These are phyloP conservation scores for Callinectes sapidus DNA, from an alignment of 2,888 invertebrate genomes.

Conservation along the genomic window DNA sequence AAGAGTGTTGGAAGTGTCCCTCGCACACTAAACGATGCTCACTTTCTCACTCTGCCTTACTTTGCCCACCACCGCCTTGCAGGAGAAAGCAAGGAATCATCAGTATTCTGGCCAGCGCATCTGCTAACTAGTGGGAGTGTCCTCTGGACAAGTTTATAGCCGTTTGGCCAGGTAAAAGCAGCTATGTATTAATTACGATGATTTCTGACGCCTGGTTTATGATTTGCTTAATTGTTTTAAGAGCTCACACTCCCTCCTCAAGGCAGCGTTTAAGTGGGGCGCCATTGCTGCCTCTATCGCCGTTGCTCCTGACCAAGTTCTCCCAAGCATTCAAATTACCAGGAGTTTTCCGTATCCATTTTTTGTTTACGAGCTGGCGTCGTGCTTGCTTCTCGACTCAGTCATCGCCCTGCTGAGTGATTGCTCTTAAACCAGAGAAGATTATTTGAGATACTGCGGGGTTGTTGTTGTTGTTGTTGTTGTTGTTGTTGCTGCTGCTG, in stretches of 20 bases:
- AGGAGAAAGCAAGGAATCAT: background rate
- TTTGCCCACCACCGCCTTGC: background rate
- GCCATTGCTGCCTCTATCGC: background rate
- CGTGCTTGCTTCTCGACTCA: background rate
- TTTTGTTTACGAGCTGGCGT: background rate
- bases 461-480: background rate
- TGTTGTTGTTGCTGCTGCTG: background rate
- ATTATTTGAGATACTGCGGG: background rate
- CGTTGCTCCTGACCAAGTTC: background rate
- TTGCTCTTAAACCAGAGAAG: background rate
- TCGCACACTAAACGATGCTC: background rate
- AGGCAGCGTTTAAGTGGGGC: background rate
- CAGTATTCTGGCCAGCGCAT: background rate
- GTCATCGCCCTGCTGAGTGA: background rate
- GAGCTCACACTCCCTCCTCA: background rate
- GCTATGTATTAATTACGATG: background rate
- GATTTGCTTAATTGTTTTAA: background rate
- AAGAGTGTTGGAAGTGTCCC: background rate
- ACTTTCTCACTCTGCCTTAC: background rate
- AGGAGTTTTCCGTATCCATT: background rate
- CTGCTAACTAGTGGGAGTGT: background rate
- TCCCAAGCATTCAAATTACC: background rate
- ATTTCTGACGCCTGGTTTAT: background rate
- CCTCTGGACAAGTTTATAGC: background rate
- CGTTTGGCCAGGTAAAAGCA: background rate